Evolutionary conservation across 2,113 vertebrate species (phyloP), one percentile per base, ranked within the genome.

Genomic region (Atractosteus spatula): DNA sequence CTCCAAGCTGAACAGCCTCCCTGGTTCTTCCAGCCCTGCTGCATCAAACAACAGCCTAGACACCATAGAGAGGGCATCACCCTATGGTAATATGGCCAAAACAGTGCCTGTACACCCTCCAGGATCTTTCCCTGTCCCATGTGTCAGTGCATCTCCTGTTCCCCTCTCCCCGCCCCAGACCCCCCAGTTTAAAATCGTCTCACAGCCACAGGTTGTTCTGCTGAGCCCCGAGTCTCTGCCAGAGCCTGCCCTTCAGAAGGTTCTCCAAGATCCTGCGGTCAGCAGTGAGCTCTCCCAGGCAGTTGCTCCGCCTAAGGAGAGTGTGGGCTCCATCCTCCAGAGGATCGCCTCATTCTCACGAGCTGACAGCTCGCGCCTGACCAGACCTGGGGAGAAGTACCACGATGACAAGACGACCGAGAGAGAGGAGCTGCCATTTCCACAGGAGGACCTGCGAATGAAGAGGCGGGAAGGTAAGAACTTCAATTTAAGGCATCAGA

Each of bases 271-370:
- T 12, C 42, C 72, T 3, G 59, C 57, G 45, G 41, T 41, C 42
- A 45, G n/a, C n/a, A 54, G 29, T 7, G 55, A 68, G 55, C 44
- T 61, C 10, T 4, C 64, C 7, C 72, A 77, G 62, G 75, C 76
- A 1, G 75, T 76, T 14, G 11, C 66, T 3, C 51, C 82, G 55
- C 74, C 17, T 51, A 82, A 72, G 56, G 87, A 92, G 42, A 87
- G 75, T 2, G 80, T 87, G 0, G 56, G 83, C 42, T 81, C 66
- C 47, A 85, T 90, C 62, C 76, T 87, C 29, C 87, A 91, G 77
- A 91, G 86, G 65, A 89, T 89, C 4, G 86, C 84, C 41, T 90
- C 90, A 63, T 87, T 89, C 70, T 86, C 88, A 41, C 78, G 69
- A 72, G 68, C 79, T n/a, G 77, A 81, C 7, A 69, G 54, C 16